Conservation (phyloP, 2,113 vertebrate genomes). For the Grantiella picta region DNA sequence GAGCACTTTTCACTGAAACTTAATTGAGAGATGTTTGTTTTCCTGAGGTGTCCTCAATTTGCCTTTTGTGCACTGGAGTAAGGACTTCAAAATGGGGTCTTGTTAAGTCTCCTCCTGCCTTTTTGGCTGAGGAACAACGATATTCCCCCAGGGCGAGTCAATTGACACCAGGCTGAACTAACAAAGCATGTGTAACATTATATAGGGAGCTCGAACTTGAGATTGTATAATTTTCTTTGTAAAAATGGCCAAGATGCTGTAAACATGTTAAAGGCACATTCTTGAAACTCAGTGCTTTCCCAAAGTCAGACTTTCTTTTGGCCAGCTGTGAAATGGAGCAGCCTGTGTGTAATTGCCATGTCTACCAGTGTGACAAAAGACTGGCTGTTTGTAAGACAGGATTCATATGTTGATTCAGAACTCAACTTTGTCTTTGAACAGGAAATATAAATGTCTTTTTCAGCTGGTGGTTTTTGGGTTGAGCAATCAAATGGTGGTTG, state of each 20-base stretch:
- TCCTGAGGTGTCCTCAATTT: background rate
- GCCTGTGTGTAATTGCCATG: background rate
- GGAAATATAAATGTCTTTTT: slow-evolving; percentile 12
- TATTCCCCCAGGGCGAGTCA: background rate
- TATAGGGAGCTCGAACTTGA: background rate
- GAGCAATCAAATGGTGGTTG: slow-evolving; percentile 96
- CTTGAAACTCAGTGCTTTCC: background rate
- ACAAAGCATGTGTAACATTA: background rate
- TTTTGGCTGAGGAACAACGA: background rate
- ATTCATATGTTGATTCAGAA: background rate
- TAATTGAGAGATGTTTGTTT: background rate
- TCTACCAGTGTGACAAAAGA: background rate
- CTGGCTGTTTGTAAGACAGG: background rate
- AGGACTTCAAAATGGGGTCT: background rate
- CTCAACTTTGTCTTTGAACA: background rate
- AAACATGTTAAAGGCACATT: background rate
- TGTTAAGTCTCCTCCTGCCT: background rate
- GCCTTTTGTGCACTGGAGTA: background rate
- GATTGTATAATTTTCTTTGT: background rate
- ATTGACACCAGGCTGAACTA: background rate
- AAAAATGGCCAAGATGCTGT: background rate
- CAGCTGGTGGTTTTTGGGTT: slow-evolving; percentile 93
- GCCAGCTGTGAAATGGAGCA: background rate
- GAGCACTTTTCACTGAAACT: background rate
- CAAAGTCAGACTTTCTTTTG: background rate